Evolutionary conservation across 1,140 invertebrate genomes (phyloP).

Genomic region (Palaemon carinicauda): DNA sequence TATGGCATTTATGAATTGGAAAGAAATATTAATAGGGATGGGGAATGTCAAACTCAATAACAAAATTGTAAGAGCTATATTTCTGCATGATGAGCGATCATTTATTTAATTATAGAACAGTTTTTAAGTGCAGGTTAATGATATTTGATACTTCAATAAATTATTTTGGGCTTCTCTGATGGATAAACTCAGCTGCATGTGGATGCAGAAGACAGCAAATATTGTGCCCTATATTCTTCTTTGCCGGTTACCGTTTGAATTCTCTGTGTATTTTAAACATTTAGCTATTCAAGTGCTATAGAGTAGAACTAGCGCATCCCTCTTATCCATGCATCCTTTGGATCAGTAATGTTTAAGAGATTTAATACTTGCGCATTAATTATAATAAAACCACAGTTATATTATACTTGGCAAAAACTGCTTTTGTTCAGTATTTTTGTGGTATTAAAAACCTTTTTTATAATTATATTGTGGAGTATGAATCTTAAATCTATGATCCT

Average conservation of each 20-base stretch:
- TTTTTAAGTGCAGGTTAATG: too few relatives aligned
- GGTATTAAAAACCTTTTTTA: neutral
- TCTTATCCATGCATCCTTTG: conserved; percentile 35
- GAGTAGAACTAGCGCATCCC: conserved; percentile 49
- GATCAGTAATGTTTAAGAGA: conserved; percentile 1
- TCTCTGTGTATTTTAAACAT: conserved; percentile 51
- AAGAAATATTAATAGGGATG: too few relatives aligned
- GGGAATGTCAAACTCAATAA: too few relatives aligned
- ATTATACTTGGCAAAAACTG: too few relatives aligned
- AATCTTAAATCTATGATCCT: too few relatives aligned
- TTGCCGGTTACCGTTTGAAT: conserved; percentile 44
- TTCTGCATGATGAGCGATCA: too few relatives aligned
- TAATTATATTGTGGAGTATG: neutral
- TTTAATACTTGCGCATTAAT: conserved; percentile 10
- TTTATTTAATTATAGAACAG: too few relatives aligned
- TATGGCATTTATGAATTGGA: too few relatives aligned
- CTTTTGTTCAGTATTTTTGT: neutral
- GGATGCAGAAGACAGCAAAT: conserved; percentile 21
- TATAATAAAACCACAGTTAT: neutral
- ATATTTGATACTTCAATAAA: too few relatives aligned
- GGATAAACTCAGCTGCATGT: neutral
- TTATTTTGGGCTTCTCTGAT: neutral
- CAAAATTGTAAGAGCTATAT: too few relatives aligned
- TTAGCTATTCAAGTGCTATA: conserved; percentile 41
- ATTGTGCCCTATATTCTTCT: conserved; percentile 42